Base-by-base conservation (phyloP, 2,113 vertebrate genomes). In the Peucedramus taeniatus region DNA sequence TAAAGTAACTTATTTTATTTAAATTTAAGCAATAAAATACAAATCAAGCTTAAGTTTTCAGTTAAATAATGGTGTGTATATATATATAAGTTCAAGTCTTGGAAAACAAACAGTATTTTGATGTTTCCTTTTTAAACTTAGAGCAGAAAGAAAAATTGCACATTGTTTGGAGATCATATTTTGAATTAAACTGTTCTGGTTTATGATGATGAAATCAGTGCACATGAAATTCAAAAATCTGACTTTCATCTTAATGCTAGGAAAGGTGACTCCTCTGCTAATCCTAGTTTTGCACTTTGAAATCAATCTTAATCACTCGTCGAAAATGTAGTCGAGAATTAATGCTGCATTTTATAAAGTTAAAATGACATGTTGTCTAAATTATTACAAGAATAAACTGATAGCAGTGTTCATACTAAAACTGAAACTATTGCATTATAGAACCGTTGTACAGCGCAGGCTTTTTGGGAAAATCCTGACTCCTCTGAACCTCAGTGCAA, bases 21-120 rank as follows among this genome's bases (percentile, higher is more conserved):
- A 98, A 97, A 97, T 98, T 97, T 97, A 98, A 98, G 98, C 98
- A 98, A 98, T 98, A 98, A 97, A 97, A 91, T 97, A 97, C 69
- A 80, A 92, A 93, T 97, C 65, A 83, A 95, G 95, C 78, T 97
- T 97, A 96, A 94, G 83, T 97, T 98, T 97, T 97, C 94, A 95
- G 96, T 98, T 96, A 97, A 96, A 83, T 82, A 79, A 93, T 56
- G 66, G 91, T 79, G 18, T 96, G 16, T 96, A 1, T 96, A 66
- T 96, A 94, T 92, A 94, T 89, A 84, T 97, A 96, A 97, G 83
- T 97, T 97, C 77, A 83, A 96, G 90, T 89, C 63, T 93, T 94
- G 91, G 82, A 94, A 93, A 96, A 84, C 54, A 74, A 94, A 83
- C 90, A 96, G 92, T 96, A 81, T 96, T 98, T 98, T 95, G 69